These are phyloP conservation scores for Ormyrus labotus DNA, from an alignment of 2,888 invertebrate species.

Conservation along the genomic window DNA sequence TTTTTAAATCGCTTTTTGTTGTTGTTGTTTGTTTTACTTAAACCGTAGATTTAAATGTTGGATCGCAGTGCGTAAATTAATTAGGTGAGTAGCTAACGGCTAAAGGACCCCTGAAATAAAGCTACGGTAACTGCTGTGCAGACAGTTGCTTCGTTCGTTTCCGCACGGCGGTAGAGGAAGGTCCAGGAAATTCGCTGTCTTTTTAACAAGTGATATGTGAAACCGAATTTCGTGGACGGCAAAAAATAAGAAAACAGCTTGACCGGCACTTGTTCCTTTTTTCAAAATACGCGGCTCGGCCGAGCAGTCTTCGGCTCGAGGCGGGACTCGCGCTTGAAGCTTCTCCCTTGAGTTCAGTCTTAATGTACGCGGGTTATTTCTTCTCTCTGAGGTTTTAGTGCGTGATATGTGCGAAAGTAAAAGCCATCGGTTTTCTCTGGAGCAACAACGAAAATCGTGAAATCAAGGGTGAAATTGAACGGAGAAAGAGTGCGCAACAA, in stretches of 20 bases:
- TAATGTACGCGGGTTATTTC: conserved; percentile 8
- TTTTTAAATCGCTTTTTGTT: conserved; percentile 22
- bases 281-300: neutral
- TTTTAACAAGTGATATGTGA: conserved; percentile 57
- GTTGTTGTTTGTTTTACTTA: conserved; percentile 25
- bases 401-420: conserved; percentile 55
- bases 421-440: neutral
- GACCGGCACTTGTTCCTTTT: neutral
- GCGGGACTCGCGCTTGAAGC: conserved; percentile 27
- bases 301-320: neutral
- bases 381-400: no score
- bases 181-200: conserved; percentile 36
- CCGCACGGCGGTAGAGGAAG: no score
- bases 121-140: no score
- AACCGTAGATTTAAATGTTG: conserved; percentile 40
- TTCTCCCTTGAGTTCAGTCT: conserved; percentile 49
- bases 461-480: conserved; percentile 46
- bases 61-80: conserved; percentile 47
- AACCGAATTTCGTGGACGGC: conserved; percentile 45
- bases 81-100: conserved; percentile 26
- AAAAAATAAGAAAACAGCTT: neutral
- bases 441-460: conserved; percentile 21
- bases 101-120: no score
- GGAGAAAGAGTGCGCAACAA: conserved; percentile 15
- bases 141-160: no score